Evolutionary conservation across 2,888 invertebrate species (phyloP), one percentile per base, ranked within the genome.

Genomic region (Diloba caeruleocephala): DNA sequence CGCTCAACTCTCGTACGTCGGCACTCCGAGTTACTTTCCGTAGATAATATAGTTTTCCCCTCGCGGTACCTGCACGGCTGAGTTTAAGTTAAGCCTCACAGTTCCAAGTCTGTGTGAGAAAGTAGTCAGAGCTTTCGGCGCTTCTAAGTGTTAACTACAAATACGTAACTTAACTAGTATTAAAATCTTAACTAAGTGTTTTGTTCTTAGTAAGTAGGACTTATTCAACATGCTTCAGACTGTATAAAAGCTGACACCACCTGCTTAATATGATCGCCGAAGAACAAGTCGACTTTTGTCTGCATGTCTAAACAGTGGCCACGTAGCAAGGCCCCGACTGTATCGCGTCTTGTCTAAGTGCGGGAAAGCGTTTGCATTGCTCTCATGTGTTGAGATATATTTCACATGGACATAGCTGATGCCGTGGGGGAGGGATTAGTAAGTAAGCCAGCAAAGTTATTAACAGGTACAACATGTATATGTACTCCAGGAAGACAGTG

Each of bases 121-220:
- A 15, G 15, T 17, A 10, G 19, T 12, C 10, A 8, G 26, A 13
- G 31, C 50, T 37, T 9, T 1, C n/a, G 26, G 10, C n/a, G 26
- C 26, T 26, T 26, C 9, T 12, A 34, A 10, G 19, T 15, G 17
- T 23, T 38, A 41, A 51, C 38, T 50, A 29, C 21, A 26, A n/a
- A n/a, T n/a, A n/a, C n/a, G n/a, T 28, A 17, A 37, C 37, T 15
- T 28, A 60, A 36, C 38, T 26, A 26, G 29, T 39, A 29, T 8
- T 34, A 21, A 51, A n/a, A 15, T 33, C 23, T 15, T 21, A 33
- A 60, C 17, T 17, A 50, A 17, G 19, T 26, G 23, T 28, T n/a
- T 23, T 13, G 26, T 12, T 21, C 34, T 52, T 37, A 37, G 31
- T 36, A 23, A 14, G 19, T 26, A 12, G 33, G 13, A 21, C 23